Percentiles rank a stretch among this genome's conserved stretches.
These are phyloP conservation scores for Sesia bembeciformis DNA, from an alignment of 2,888 invertebrate species.

Conservation along the genomic window DNA sequence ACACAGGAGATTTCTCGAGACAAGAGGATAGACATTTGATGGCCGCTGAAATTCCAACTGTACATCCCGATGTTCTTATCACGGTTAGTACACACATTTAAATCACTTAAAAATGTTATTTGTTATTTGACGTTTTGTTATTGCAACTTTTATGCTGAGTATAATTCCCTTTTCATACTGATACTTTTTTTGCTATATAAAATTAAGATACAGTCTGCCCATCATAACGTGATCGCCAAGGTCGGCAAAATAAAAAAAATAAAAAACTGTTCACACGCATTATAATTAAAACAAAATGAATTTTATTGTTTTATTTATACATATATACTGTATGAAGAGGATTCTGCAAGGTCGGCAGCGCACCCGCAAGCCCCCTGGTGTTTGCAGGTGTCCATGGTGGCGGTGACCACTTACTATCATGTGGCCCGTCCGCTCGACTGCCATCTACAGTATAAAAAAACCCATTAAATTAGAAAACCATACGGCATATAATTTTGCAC, in stretches of 20 bases:
- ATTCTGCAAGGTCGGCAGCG: too few species aligned
- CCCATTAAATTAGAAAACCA: too few species aligned
- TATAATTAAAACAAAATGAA: too few species aligned
- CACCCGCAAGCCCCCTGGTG: background rate
- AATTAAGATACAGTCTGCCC: too few species aligned
- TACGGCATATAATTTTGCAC: too few species aligned
- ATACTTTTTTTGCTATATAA: too few species aligned
- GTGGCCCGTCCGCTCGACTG: background rate
- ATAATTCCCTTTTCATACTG: background rate
- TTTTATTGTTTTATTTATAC: too few species aligned
- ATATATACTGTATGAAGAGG: too few species aligned
- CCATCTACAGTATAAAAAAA: background rate
- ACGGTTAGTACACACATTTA: conserved; percentile 74
- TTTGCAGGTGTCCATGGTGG: conserved; percentile 91
- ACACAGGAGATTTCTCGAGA: conserved; percentile 98
- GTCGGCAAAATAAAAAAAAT: too few species aligned
- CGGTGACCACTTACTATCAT: conserved; percentile 92
- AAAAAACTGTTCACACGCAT: too few species aligned
- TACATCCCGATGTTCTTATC: conserved; percentile 97
- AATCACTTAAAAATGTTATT: background rate
- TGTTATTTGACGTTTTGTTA: conserved; percentile 4
- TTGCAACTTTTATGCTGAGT: background rate
- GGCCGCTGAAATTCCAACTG: conserved; percentile 98
- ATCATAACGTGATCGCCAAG: too few species aligned
- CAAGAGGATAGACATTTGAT: conserved; percentile 99